Percentiles rank a stretch among this genome's conserved stretches.
phyloP scores from a whole-genome alignment of 2,113 vertebrate genomes.

The Rynchops niger region DNA sequence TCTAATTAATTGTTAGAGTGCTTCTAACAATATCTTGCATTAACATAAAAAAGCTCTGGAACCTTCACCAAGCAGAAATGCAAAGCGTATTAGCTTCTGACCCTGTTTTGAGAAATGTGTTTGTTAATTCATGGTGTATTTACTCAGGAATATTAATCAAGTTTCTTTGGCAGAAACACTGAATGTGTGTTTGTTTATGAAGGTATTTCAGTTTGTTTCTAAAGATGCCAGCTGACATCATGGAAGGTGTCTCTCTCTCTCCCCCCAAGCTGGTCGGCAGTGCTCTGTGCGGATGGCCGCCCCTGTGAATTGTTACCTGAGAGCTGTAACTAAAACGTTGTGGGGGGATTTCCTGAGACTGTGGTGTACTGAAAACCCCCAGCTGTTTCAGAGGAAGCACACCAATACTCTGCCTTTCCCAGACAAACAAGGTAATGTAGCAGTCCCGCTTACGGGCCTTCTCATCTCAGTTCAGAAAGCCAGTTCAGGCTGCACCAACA shows the following conservation, averaged over 20 bases:
- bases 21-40: neutral
- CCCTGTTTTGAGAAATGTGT: neutral
- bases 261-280: neutral
- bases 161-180: neutral
- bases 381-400: neutral
- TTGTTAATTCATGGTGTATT: neutral
- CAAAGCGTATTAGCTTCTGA: neutral
- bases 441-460: neutral
- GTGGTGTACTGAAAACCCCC: neutral
- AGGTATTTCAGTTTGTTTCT: neutral
- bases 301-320: too few species aligned
- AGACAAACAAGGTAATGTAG: too few species aligned
- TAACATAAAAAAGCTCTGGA: neutral
- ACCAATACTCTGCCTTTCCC: neutral
- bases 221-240: neutral
- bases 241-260: too few species aligned
- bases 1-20: neutral
- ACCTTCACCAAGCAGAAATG: neutral
- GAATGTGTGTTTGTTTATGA: neutral
- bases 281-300: too few species aligned
- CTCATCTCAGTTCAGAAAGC: neutral
- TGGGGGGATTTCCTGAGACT: neutral
- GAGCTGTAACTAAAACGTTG: neutral
- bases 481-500: neutral
- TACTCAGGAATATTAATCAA: neutral